Base-by-base conservation (phyloP, 2,888 invertebrate genomes). In the Merodon equestris region DNA sequence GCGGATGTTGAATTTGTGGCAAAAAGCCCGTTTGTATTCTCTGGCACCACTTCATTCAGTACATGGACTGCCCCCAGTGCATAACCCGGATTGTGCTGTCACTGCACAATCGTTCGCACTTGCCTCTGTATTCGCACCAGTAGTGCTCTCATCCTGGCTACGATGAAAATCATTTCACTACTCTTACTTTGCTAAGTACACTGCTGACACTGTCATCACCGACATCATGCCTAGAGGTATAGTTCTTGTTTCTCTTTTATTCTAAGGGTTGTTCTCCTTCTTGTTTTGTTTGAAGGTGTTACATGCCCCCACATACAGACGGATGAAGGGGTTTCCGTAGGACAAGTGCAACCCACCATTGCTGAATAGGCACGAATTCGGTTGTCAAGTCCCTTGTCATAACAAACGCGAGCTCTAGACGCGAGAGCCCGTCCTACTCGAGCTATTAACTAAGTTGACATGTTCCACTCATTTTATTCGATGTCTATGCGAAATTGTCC, bases 131-230 rank as follows among this genome's bases (percentile, higher is more conserved):
- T 53, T 14, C 3, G 15, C n/a, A 45, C 19, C 27, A 27, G 27
- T 27, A 27, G 27, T 27, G 7, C 27, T 4, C 27, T 27, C 7
- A 27, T 27, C 27, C 34, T 64, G 70, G 40, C 27, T 53, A 38
- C 27, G 54, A 71, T 50, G 27, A 27, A 27, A 27, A 58, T 64
- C 63, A 70, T 70, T 70, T 64, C 70, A 58, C 64, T 66, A 58
- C 27, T 48, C 58, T 71, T 54, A 66, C 34, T 57, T 60, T 44
- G 51, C 27, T 27, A 27, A 27, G 27, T 27, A 27, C 27, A 4
- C 27, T 36, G 42, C 54, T 58, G 67, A 73, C 63, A 73, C 67
- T 77, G 77, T 77, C 73, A 73, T 63, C 73, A 54, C 53, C 67
- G 27, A 27, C 27, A 27, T 27, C 57, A 63, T 36, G 77, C 73